A percentile compares a stretch with the other conserved stretches of the same genome.
Evolutionary conservation across 2,888 invertebrate species (phyloP).

Genomic region (Melikaiella ostensackeni): DNA sequence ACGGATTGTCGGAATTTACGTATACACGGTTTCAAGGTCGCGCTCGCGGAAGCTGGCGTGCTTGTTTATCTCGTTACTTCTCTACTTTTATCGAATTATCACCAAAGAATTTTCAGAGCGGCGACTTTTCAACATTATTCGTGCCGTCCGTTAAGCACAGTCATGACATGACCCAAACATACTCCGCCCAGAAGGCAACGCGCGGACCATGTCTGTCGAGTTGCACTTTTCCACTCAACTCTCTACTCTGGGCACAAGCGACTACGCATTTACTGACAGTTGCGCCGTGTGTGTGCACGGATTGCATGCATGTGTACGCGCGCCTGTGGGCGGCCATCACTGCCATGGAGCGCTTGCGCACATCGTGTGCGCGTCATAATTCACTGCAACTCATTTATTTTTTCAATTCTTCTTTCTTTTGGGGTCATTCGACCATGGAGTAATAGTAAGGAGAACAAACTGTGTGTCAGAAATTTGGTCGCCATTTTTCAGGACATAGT

Average conservation of each 20-base stretch:
- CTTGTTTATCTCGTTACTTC: background rate
- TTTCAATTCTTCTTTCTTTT: too few species aligned
- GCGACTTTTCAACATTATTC: background rate
- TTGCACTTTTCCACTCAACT: conserved; percentile 67
- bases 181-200: conserved; percentile 71
- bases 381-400: too few species aligned
- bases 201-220: conserved; percentile 70
- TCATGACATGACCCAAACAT: conserved; percentile 61
- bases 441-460: too few species aligned
- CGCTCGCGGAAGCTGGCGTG: conserved; percentile 1
- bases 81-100: background rate
- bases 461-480: too few species aligned
- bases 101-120: background rate
- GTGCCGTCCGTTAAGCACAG: background rate
- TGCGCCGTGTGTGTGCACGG: too few species aligned
- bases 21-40: conserved; percentile 67
- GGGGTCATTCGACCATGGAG: too few species aligned
- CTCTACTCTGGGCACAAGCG: conserved; percentile 22
- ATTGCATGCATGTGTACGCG: too few species aligned
- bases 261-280: too few species aligned
- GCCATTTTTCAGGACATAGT: too few species aligned
- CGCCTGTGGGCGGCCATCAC: too few species aligned
- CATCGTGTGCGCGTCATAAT: too few species aligned
- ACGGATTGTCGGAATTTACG: conserved; percentile 75
- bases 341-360: too few species aligned